Conservation (phyloP, 2,888 invertebrate species). For the Pilophorus perplexus region DNA sequence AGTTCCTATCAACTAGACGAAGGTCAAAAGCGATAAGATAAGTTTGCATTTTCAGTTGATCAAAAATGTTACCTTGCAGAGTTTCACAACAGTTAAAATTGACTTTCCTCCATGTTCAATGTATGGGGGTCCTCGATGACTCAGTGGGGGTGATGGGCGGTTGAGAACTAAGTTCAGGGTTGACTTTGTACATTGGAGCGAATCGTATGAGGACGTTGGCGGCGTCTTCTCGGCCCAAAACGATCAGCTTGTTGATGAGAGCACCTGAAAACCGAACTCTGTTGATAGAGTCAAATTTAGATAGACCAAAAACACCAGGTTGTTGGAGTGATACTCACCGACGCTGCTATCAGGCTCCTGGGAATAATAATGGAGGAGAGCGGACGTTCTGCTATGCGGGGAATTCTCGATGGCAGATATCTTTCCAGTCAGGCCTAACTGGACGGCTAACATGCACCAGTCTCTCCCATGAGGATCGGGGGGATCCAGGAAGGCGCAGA, state of each 20-base stretch:
- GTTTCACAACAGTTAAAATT: too few relatives aligned
- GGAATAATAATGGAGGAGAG: conserved; percentile 40
- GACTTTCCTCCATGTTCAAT: too few relatives aligned
- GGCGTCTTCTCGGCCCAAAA: conserved; percentile 62
- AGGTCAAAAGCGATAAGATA: too few relatives aligned
- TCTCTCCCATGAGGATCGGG: conserved; percentile 70
- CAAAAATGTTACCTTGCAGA: too few relatives aligned
- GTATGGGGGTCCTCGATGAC: conserved; percentile 2
- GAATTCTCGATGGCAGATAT: conserved; percentile 44
- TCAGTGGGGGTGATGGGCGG: conserved; percentile 17
- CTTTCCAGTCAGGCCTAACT: conserved; percentile 59
- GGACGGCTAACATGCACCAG: conserved; percentile 72
- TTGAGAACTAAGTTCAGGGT: conserved; percentile 33
- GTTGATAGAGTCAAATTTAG: conserved; percentile 31
- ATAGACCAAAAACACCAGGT: too few relatives aligned
- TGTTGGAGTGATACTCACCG: too few relatives aligned
- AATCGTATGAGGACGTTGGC: conserved; percentile 60
- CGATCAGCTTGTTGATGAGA: conserved; percentile 59
- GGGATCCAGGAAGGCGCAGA: conserved; percentile 69
- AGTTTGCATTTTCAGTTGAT: too few relatives aligned
- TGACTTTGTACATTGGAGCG: conserved; percentile 55
- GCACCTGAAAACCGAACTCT: conserved; percentile 52
- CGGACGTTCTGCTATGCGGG: conserved; percentile 39
- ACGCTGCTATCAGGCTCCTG: conserved; percentile 36
- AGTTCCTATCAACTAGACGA: too few relatives aligned